Evolutionary conservation across 2,888 invertebrate genomes (phyloP), one percentile per base, ranked within the genome.

Genomic region (Brenthis ino): DNA sequence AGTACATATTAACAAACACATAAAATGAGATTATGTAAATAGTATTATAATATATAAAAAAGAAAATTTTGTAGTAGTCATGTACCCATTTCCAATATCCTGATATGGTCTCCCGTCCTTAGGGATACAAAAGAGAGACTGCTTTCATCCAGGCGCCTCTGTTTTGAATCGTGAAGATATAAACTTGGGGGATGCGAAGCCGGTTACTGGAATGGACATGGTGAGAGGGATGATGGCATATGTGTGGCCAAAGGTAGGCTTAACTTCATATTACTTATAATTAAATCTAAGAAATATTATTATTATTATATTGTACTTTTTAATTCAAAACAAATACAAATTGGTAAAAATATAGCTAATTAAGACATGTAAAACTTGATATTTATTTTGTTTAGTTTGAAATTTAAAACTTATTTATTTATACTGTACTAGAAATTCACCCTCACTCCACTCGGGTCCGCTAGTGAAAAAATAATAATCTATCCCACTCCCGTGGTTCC

Each of bases 81-180:
- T 63, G 63, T 63, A 68, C 69, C 79, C 79, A 72, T 57, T 56
- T 76, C 75, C 72, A 68, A 6, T 54, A 57, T 83, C 84, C 83
- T 85, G 74, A 81, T 80, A 68, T 74, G 69, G 64, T 79, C 60
- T 80, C 78, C 88, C 85, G 66, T 80, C 84, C 87, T 77, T 91
- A 93, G 93, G 93, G 89, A 91, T 93, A 91, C 93, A 92, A 84
- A 93, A 93, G 90, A 87, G 98, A 93, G 95, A 96, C 93, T 98
- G 98, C 94, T 97, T 98, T 94, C 98, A 98, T 94, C 97, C 98
- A 87, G 98, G 98, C 80, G 94, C 95, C 58, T 95, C 96, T 80
- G 94, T 93, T 85, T 89, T 96, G 80, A 93, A 94, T 74, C 92
- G 95, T 82, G 95, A 95, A 83, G 93, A 93, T 86, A 91, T 96